phyloP scores from a whole-genome alignment of 2,888 invertebrate genomes.

The Melolontha melolontha region DNA sequence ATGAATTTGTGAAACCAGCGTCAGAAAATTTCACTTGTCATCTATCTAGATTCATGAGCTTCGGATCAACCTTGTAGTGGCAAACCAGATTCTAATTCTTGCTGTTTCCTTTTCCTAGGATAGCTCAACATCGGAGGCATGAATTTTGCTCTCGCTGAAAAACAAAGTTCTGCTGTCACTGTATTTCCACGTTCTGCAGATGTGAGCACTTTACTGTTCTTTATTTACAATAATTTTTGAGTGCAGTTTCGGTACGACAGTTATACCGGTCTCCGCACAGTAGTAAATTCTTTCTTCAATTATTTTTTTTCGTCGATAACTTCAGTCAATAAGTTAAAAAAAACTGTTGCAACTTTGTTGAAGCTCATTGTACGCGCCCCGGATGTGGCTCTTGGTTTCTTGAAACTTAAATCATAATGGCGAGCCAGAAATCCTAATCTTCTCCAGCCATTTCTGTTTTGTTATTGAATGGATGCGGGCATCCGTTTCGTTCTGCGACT shows the following conservation, averaged over 20 bases:
- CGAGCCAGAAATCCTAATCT: too few relatives aligned
- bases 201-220: background rate
- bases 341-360: background rate
- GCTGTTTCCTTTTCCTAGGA: background rate
- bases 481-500: too few relatives aligned
- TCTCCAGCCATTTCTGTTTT: too few relatives aligned
- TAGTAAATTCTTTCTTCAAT: too few relatives aligned
- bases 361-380: constrained; percentile 1
- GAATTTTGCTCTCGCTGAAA: background rate
- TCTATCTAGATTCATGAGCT: background rate
- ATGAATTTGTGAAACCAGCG: constrained; percentile 11
- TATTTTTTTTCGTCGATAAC: too few relatives aligned
- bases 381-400: background rate
- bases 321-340: too few relatives aligned
- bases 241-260: background rate
- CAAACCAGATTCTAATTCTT: too few relatives aligned
- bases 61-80: background rate
- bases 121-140: background rate
- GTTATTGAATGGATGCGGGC: too few relatives aligned
- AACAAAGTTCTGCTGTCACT: constrained; percentile 2
- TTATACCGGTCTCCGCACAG: too few relatives aligned
- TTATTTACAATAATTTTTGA: background rate
- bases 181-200: background rate
- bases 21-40: background rate
- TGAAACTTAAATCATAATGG: background rate